Evolutionary conservation across 1,140 invertebrate species (phyloP), one percentile per base, ranked within the genome.

Genomic region (Melitaea cinxia): DNA sequence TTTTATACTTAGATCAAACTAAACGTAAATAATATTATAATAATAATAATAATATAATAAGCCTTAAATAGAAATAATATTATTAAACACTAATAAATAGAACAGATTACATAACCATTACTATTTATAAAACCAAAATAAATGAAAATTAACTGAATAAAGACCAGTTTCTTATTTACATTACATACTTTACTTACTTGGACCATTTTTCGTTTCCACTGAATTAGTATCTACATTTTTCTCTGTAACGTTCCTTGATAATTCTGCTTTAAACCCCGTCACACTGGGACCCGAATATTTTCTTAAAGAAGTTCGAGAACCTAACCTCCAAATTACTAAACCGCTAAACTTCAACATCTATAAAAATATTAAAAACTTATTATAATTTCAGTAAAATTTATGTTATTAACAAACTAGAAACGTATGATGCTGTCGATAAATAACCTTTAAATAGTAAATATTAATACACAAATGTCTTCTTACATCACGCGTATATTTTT

Each of bases 281-380:
- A 82, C 85, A 12, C 85, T 75, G 37, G 84, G 68, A 26, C 76
- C 75, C 2, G 85, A 82, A 54, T 85, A 89, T 45, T 84, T 87
- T 52, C 85, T 80, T 57, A 85, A 52, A 28, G 72, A 66, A 42
- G 80, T 77, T 66, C 85, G 76, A 49, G 82, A 76, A 59, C 88
- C 80, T 91, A 91, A 91, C 89, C 89, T 91, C 87, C 79, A 89
- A 89, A 88, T 77, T 23, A 88, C 66, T 70, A 75, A 70, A 52
- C 84, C 83, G 66, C 88, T 88, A 70, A 85, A 85, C 77, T 89
- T 91, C 75, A 91, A 81, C 89, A 91, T 91, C 89, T 91, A 70
- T 50, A 80, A 83, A 26, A 45, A 24, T 56, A 47, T 47, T 35
- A 50, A 52, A 14, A 54, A 30, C 19, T 24, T n/a, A 24, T 45